These are phyloP conservation scores for Leucophenga varia DNA, from an alignment of 1,140 invertebrate species.

Conservation along the genomic window DNA sequence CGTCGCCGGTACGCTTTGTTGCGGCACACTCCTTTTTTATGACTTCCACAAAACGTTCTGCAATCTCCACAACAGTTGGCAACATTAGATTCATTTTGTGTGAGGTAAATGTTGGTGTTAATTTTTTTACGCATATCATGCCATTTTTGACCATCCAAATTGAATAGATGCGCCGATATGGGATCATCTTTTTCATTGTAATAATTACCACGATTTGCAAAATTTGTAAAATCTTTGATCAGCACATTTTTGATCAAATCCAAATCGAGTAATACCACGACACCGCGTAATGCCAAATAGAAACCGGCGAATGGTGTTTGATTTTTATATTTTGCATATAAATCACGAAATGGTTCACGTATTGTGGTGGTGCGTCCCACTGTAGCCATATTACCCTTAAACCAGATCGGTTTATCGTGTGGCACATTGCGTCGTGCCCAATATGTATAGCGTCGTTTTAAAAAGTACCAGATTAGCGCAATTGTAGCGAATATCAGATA, in stretches of 20 bases:
- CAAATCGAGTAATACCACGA: conserved; percentile 55
- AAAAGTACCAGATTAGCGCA: conserved; percentile 3
- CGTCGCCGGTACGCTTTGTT: neutral
- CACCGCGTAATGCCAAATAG: conserved; percentile 23
- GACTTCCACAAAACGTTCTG: conserved; percentile 39
- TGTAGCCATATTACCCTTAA: conserved; percentile 42
- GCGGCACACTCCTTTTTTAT: conserved; percentile 22
- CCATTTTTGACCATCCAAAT: conserved; percentile 58
- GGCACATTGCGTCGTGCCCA: conserved; percentile 56
- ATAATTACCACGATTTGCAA: conserved; percentile 57
- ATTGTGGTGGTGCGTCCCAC: conserved; percentile 19
- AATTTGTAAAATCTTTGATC: conserved; percentile 61
- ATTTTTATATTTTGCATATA: conserved; percentile 44
- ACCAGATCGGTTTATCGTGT: conserved; percentile 42
- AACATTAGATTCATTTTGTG: conserved; percentile 62
- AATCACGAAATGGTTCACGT: conserved; percentile 26
- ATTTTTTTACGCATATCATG: conserved; percentile 58
- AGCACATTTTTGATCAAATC: conserved; percentile 64
- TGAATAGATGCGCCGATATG: conserved; percentile 57
- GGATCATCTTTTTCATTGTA: conserved; percentile 58
- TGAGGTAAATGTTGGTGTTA: conserved; percentile 62
- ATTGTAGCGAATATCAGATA: conserved; percentile 2
- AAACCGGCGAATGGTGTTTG: conserved; percentile 29
- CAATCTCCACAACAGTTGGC: conserved; percentile 43
- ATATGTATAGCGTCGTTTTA: conserved; percentile 27